phyloP scores from a whole-genome alignment of 2,113 vertebrate genomes.

The Mobula birostris region DNA sequence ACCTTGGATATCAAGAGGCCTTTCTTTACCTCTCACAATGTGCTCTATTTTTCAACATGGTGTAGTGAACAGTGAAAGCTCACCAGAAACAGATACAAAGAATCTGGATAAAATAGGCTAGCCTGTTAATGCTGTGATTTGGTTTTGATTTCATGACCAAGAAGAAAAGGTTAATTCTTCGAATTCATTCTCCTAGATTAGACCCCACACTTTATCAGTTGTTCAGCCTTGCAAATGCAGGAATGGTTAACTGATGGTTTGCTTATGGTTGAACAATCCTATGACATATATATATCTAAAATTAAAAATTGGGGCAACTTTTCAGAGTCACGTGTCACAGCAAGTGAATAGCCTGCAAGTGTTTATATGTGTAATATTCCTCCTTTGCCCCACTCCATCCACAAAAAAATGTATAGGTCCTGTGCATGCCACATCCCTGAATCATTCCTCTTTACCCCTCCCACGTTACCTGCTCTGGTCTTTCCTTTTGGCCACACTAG shows the following conservation, averaged over 20 bases:
- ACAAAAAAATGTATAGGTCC: background rate
- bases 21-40: background rate
- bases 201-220: background rate
- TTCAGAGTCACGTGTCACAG: background rate
- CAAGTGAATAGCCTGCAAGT: background rate
- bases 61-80: background rate
- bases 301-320: background rate
- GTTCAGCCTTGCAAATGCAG: background rate
- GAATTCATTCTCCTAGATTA: background rate
- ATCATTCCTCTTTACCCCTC: background rate
- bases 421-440: too few relatives aligned
- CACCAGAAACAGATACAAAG: background rate
- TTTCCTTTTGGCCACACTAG: conserved; percentile 45
- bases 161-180: background rate
- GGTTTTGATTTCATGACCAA: background rate
- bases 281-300: too few relatives aligned
- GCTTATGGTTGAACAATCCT: background rate
- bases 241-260: background rate
- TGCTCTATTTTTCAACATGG: too few relatives aligned
- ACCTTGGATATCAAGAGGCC: background rate
- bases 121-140: too few relatives aligned
- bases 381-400: background rate
- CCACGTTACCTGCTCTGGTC: conserved; percentile 35
- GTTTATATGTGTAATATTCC: background rate
- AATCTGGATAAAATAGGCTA: background rate